A percentile compares a stretch with the other conserved stretches of the same genome.
Evolutionary conservation across 2,888 invertebrate species (phyloP).

Genomic region (Apomyelois bistriatella): DNA sequence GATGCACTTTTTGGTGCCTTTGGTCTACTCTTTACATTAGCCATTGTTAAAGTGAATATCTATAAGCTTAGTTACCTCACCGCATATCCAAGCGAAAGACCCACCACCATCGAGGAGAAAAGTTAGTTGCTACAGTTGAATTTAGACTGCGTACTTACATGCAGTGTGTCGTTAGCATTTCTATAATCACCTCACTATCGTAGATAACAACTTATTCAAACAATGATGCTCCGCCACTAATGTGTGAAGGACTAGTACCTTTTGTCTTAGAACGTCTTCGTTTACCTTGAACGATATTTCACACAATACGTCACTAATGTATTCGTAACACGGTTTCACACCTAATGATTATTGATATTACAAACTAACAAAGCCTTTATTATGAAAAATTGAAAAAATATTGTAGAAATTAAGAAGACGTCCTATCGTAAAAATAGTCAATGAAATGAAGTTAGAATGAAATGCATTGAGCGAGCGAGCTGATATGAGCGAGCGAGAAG

Average conservation of each 20-base stretch:
- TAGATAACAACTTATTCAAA: conserved; percentile 71
- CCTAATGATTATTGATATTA: background rate
- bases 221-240: conserved; percentile 63
- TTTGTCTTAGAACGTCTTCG: conserved; percentile 68
- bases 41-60: conserved; percentile 54
- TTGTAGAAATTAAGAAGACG: conserved; percentile 3
- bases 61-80: conserved; percentile 45
- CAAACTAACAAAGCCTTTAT: background rate
- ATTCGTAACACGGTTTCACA: conserved; percentile 12
- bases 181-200: conserved; percentile 68
- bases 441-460: background rate
- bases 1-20: conserved; percentile 49
- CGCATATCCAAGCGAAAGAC: conserved; percentile 43
- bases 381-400: background rate
- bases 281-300: conserved; percentile 53
- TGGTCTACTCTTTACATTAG: conserved; percentile 63
- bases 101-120: conserved; percentile 56
- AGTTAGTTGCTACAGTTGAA: conserved; percentile 47
- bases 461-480: background rate
- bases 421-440: background rate
- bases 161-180: conserved; percentile 63
- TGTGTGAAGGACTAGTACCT: conserved; percentile 74
- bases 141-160: conserved; percentile 59
- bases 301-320: conserved; percentile 17
- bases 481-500: background rate